Evolutionary conservation across 2,113 vertebrate species (phyloP), one percentile per base, ranked within the genome.

Genomic region (Chionomys nivalis): DNA sequence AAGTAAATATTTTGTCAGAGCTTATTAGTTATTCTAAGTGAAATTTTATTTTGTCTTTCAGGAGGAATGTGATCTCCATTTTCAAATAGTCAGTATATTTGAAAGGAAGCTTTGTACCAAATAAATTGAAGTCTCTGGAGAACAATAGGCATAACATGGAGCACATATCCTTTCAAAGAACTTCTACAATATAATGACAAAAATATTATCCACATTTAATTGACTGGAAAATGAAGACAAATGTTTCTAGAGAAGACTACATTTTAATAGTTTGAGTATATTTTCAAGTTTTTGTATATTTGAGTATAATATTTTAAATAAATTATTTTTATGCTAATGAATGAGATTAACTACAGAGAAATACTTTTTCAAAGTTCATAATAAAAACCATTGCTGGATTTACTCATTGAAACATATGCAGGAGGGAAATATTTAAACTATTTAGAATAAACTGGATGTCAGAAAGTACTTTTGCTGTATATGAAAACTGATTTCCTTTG

Each of bases 331-430:
- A 66, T 33, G 17, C 1, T 17, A 31, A 92, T 16, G 76, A 68
- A 72, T 65, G 5, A 91, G 26, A 39, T 93, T 85, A 89, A 91
- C 89, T 87, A n/a, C 81, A 79, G 23, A 4, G 47, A 86, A 86
- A 5, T 23, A 75, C 77, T 86, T 86, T 10, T 55, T 76, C 79
- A 90, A 92, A n/a, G 55, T 24, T 49, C 47, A 28, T 13, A 68
- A 0, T 79, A 66, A 89, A 52, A 61, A 1, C 1, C 81, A 52
- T 44, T 61, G 17, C 58, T 89, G 39, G 21, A 55, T 92, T 91
- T 82, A 66, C 28, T 91, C 52, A 93, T 83, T 91, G 72, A 75
- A 78, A 7, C 21, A 49, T 11, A 36, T 49, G 77, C 23, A 78
- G 10, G 9, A 55, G 26, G 3, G 26, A 6, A 7, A 24, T 58